A percentile compares a stretch with the other conserved stretches of the same genome.
These are phyloP conservation scores for Catharus bicknelli DNA, from an alignment of 2,113 vertebrate species.

Conservation along the genomic window DNA sequence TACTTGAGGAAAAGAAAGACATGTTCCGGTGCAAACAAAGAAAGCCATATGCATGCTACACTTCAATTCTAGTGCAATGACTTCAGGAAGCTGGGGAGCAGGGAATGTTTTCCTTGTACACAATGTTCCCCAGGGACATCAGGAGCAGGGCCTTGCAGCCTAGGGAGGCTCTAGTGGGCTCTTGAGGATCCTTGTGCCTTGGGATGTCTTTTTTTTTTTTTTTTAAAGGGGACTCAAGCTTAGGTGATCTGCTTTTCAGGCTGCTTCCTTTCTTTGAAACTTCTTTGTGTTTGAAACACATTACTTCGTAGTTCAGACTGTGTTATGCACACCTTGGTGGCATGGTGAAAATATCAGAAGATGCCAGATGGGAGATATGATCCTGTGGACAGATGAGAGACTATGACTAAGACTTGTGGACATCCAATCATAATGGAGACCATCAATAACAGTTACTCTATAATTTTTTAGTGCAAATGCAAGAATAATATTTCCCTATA, in stretches of 20 bases:
- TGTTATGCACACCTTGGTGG: not conserved
- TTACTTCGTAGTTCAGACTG: not conserved
- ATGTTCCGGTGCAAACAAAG: not conserved
- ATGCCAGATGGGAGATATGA: not conserved
- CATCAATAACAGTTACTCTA: not conserved
- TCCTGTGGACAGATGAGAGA: not conserved
- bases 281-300: not conserved
- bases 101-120: not conserved
- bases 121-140: rapidly evolving
- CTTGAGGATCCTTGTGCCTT: not conserved
- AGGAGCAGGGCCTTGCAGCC: rapidly evolving
- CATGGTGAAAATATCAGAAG: not conserved
- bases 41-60: rapidly evolving
- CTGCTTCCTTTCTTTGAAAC: not conserved
- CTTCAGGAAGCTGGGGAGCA: not conserved
- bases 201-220: not conserved
- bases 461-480: not conserved
- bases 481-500: not conserved
- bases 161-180: not conserved
- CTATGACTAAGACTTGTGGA: not conserved
- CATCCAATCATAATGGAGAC: not conserved
- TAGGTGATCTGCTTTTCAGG: not conserved
- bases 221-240: not conserved
- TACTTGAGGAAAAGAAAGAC: not conserved
- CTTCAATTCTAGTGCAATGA: not conserved